Percentiles rank a stretch among this genome's conserved stretches.
These are phyloP conservation scores for Octonoba sinensis DNA, from an alignment of 2,888 invertebrate species.

Conservation along the genomic window DNA sequence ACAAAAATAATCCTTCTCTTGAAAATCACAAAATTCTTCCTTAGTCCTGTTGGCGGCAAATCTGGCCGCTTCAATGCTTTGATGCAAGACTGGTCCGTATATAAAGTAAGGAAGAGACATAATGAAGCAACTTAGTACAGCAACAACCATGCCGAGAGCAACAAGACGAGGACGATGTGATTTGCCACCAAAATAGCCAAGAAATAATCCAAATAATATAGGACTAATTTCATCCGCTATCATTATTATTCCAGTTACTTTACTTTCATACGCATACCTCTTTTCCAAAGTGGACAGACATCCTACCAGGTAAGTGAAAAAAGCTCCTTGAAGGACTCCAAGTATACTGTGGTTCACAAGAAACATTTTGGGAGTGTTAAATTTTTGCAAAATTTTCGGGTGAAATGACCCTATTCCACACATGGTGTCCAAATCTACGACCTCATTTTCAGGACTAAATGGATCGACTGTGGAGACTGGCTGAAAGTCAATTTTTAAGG, in stretches of 20 bases:
- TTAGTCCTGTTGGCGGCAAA: conserved; percentile 27
- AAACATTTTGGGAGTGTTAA: conserved; percentile 65
- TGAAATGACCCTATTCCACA: conserved; percentile 66
- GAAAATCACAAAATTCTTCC: conserved; percentile 49
- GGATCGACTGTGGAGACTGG: conserved; percentile 40
- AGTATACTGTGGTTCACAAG: conserved; percentile 64
- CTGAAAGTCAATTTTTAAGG: conserved; percentile 33
- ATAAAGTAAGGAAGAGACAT: conserved; percentile 65
- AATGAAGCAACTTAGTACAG: conserved; percentile 61
- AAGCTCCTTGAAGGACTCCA: conserved; percentile 66
- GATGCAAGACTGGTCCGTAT: conserved; percentile 61
- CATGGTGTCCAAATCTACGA: conserved; percentile 29
- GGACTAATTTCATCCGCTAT: conserved; percentile 65
- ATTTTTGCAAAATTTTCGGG: conserved; percentile 65
- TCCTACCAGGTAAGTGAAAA: conserved; percentile 65
- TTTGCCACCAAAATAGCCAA: conserved; percentile 66
- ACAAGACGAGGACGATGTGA: conserved; percentile 64
- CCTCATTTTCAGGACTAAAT: not conserved
- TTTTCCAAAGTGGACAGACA: conserved; percentile 66
- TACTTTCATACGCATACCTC: conserved; percentile 65
- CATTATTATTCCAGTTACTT: conserved; percentile 66
- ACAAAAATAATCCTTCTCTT: conserved; percentile 40
- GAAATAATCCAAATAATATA: conserved; percentile 51
- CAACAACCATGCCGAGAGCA: conserved; percentile 58
- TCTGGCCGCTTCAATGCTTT: not conserved